A percentile compares a stretch with the other conserved stretches of the same genome.
Evolutionary conservation across 2,888 invertebrate genomes (phyloP).

Genomic region (Meandrusa payeni): DNA sequence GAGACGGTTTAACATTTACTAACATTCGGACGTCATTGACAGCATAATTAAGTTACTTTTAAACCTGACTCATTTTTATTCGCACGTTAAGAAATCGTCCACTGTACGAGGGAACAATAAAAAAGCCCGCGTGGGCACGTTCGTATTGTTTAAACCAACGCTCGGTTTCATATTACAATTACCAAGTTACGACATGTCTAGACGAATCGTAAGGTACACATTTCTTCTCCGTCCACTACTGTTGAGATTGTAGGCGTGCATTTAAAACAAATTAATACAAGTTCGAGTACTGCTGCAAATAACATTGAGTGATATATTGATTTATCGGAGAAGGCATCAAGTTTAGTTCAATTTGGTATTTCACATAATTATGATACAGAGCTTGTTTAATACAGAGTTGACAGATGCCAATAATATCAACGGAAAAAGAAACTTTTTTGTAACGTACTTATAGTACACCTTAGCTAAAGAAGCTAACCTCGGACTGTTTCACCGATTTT

Average conservation of each 20-base stretch:
- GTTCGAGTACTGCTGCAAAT: slow-evolving; percentile 28
- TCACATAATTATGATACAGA: too few relatives aligned
- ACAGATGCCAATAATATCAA: too few relatives aligned
- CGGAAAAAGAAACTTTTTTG: too few relatives aligned
- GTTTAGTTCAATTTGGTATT: too few relatives aligned
- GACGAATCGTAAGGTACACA: slow-evolving; percentile 58
- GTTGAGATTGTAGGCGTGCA: slow-evolving; percentile 47
- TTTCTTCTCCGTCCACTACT: slow-evolving; percentile 36
- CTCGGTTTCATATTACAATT: slow-evolving; percentile 38
- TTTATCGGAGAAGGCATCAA: not conserved
- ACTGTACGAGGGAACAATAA: slow-evolving; percentile 44
- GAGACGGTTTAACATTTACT: slow-evolving; percentile 1
- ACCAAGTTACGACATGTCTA: slow-evolving; percentile 56
- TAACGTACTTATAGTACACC: too few relatives aligned
- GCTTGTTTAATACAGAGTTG: too few relatives aligned
- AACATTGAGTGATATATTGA: not conserved
- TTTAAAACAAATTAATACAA: slow-evolving; percentile 53
- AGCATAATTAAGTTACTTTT: slow-evolving; percentile 18
- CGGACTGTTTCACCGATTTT: too few relatives aligned
- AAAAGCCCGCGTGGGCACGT: slow-evolving; percentile 49
- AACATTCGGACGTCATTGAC: slow-evolving; percentile 15
- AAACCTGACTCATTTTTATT: slow-evolving; percentile 45
- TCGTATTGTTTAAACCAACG: slow-evolving; percentile 51
- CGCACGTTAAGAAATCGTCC: slow-evolving; percentile 50
- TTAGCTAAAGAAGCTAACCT: too few relatives aligned